Base-by-base conservation (phyloP, 2,888 invertebrate genomes). In the Xestia rhomboidea region DNA sequence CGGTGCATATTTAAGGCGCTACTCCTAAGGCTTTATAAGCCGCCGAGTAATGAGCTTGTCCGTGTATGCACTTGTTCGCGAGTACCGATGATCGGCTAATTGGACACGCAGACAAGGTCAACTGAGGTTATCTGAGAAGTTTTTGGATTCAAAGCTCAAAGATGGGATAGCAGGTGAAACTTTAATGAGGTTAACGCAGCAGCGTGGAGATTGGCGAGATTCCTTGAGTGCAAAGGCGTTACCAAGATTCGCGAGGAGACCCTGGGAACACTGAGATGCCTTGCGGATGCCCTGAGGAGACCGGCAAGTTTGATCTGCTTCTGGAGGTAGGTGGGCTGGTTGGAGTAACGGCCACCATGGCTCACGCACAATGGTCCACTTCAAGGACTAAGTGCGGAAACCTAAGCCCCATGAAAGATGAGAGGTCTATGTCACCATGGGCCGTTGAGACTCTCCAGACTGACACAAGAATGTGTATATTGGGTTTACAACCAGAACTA, bases 21-120 rank as follows among this genome's bases (percentile, higher is more conserved):
- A 93, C 94, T 91, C 92, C 92, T 94, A 93, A 92, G 93, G 94
- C 91, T 94, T 93, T 85, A 86, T 93, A 94, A 93, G 92, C 92
- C 88, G 81, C 77, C 81, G 85, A 90, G 89, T 94, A 94, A 94
- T 94, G 92, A 93, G 93, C 91, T 91, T 91, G 90, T 84, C 85
- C 79, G 83, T 82, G 84, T 79, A 75, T 83, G 79, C 81, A 73
- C 78, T 81, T 87, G 85, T 75, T 68, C 74, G 70, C 75, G 76
- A 79, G 67, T 78, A 73, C 60, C 51, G 57, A 73, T 77, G 74
- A 74, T 76, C 15, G 44, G 75, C 72, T 82, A 80, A 72, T 79
- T 85, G 71, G 67, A 64, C 69, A 44, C 21, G 64, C 24, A 81
- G 81, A 78, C 84, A 81, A 84, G 84, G 84, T 81, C 73, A 84